Percentiles rank a stretch among this genome's conserved stretches.
Conservation (phyloP, 2,113 vertebrate genomes). For the Rhinoptilus africanus region DNA sequence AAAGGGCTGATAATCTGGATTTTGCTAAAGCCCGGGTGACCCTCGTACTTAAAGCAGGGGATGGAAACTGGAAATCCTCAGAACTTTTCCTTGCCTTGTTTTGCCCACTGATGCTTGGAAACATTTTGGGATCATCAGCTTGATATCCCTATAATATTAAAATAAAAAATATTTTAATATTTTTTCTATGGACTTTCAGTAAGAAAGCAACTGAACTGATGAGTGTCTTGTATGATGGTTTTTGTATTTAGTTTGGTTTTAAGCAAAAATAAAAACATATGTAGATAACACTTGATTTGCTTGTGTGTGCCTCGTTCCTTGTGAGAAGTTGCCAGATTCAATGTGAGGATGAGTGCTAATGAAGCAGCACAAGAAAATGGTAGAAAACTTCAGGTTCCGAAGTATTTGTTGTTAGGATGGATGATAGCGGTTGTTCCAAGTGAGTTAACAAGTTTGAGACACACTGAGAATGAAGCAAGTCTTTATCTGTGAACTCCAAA, state of each 20-base stretch:
- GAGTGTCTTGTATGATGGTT: background rate
- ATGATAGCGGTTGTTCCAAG: background rate
- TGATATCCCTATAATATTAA: background rate
- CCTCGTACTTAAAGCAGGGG: background rate
- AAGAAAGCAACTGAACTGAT: background rate
- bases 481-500: background rate
- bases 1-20: background rate
- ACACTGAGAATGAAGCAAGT: background rate
- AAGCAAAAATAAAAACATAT: background rate
- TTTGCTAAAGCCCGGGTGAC: background rate
- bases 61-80: background rate
- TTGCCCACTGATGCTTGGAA: background rate
- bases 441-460: background rate
- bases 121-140: background rate
- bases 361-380: background rate
- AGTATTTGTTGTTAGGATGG: background rate
- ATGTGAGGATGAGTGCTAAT: background rate
- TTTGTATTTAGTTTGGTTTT: background rate
- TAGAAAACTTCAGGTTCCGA: background rate
- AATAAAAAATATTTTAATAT: background rate
- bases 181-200: background rate
- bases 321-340: background rate
- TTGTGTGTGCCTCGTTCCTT: background rate
- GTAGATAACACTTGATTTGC: background rate
- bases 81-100: background rate